A percentile compares a stretch with the other conserved stretches of the same genome.
phyloP scores from a whole-genome alignment of 2,888 invertebrate genomes.

The Parnassius glacialis region DNA sequence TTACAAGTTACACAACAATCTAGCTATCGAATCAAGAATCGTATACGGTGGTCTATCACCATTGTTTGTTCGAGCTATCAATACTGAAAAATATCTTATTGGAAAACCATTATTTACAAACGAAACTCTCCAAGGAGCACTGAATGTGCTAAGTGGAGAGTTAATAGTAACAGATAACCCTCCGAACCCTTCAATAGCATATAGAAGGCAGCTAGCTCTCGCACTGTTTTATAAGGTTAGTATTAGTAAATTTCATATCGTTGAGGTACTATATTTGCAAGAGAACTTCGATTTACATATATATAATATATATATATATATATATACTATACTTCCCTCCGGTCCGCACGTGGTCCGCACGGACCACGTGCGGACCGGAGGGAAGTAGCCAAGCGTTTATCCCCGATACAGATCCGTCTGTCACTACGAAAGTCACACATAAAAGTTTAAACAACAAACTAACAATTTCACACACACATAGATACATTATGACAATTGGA shows the following conservation, averaged over 20 bases:
- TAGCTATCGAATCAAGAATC: conserved; percentile 65
- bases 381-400: no score
- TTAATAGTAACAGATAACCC: conserved; percentile 49
- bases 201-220: conserved; percentile 79
- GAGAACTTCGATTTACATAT: background rate
- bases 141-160: conserved; percentile 45
- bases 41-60: conserved; percentile 78
- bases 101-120: conserved; percentile 61
- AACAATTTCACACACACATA: no score
- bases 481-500: no score
- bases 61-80: conserved; percentile 56
- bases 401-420: no score
- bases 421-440: no score
- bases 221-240: conserved; percentile 83
- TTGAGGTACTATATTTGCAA: no score
- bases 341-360: no score
- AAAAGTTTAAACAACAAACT: no score
- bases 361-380: no score
- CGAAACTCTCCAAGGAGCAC: conserved; percentile 57
- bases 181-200: conserved; percentile 79
- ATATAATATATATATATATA: no score
- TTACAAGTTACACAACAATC: conserved; percentile 54
- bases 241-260: background rate
- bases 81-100: conserved; percentile 66
- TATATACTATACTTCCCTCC: no score